phyloP scores from a whole-genome alignment of 2,888 invertebrate species.

The Isoperla grammatica region DNA sequence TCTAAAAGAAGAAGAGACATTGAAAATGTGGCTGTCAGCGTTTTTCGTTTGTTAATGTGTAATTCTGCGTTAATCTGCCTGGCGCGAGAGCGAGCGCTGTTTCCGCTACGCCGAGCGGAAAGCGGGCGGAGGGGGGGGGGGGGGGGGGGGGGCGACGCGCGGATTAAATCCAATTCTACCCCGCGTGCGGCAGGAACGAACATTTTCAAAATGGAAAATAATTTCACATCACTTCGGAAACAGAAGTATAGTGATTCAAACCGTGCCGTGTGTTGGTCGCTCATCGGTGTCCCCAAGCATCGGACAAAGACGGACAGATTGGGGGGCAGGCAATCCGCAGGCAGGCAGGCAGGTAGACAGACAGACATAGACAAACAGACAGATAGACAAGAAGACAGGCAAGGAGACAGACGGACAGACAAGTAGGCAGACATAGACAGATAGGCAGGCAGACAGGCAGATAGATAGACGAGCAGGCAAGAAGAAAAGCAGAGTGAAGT shows the following conservation, averaged over 20 bases:
- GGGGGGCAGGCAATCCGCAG: too few species aligned
- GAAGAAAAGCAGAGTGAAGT: too few species aligned
- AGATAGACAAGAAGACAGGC: too few species aligned
- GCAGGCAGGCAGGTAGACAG: too few species aligned
- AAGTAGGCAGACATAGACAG: too few species aligned
- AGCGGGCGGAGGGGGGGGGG: slow-evolving; percentile 21
- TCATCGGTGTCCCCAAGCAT: too few species aligned
- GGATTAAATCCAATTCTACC: slow-evolving; percentile 32
- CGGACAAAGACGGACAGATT: too few species aligned
- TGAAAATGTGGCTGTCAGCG: slow-evolving; percentile 25
- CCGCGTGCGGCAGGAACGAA: slow-evolving; percentile 2
- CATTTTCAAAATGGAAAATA: slow-evolving; percentile 31
- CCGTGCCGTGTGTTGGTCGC: too few species aligned
- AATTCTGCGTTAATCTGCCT: slow-evolving; percentile 32
- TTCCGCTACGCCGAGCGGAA: slow-evolving; percentile 30
- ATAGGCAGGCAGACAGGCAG: too few species aligned
- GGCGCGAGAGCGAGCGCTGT: slow-evolving; percentile 20
- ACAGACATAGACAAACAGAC: too few species aligned
- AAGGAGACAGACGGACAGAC: too few species aligned
- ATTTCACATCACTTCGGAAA: slow-evolving; percentile 25
- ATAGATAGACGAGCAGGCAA: too few species aligned
- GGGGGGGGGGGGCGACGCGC: slow-evolving; percentile 20
- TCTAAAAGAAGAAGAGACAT: slow-evolving; percentile 13
- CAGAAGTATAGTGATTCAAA: slow-evolving; percentile 10
- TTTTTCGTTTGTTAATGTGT: slow-evolving; percentile 31